phyloP scores from a whole-genome alignment of 2,797 vertebrate genomes.

The Eulemur rubriventer region DNA sequence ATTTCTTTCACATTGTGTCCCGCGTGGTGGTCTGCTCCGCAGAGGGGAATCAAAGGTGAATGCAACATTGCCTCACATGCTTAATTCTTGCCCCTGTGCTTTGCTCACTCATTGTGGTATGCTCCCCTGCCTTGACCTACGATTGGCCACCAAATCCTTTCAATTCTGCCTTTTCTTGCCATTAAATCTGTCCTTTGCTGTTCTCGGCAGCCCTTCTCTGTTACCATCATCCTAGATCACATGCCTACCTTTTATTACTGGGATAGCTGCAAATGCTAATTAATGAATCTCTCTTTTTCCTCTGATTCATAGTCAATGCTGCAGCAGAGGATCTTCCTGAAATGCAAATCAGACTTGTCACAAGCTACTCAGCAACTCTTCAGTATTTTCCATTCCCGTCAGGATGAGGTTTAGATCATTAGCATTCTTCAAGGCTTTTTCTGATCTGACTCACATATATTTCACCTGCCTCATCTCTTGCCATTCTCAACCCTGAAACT shows the following conservation, averaged over 20 bases:
- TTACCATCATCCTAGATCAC: background rate
- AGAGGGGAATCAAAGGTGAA: background rate
- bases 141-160: background rate
- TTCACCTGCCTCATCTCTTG: background rate
- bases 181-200: background rate
- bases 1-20: background rate
- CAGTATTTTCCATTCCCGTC: background rate
- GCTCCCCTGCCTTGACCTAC: background rate
- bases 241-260: background rate
- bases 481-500: background rate
- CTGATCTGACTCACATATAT: background rate
- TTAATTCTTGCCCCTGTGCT: background rate
- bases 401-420: background rate
- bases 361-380: background rate
- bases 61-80: background rate
- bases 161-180: background rate
- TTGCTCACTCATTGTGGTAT: background rate
- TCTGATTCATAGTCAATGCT: background rate
- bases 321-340: background rate
- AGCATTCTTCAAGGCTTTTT: background rate
- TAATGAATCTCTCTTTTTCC: background rate
- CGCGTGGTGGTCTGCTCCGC: background rate
- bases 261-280: background rate
- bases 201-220: background rate
- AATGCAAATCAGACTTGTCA: slow-evolving; percentile 21